phyloP scores from a whole-genome alignment of 2,113 vertebrate species.

The Apteryx owenii region DNA sequence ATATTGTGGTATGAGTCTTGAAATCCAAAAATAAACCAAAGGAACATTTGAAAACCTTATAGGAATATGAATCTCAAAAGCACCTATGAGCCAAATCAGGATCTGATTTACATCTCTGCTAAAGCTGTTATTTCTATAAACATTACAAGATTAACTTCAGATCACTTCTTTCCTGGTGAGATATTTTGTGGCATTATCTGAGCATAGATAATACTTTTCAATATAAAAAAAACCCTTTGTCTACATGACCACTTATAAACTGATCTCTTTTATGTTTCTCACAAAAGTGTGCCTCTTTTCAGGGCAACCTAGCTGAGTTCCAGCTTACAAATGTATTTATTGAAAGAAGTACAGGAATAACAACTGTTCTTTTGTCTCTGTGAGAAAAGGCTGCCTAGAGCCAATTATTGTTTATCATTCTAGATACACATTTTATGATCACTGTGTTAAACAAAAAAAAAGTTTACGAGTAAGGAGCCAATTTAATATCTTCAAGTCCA shows the following conservation, averaged over 20 bases:
- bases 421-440: constrained; percentile 39
- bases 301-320: background rate
- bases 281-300: background rate
- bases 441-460: constrained; percentile 12
- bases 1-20: background rate
- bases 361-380: constrained; percentile 52
- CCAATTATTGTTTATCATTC: constrained; percentile 56
- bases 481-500: constrained; percentile 34
- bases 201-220: background rate
- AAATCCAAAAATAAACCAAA: background rate
- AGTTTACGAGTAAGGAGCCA: background rate
- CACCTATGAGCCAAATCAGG: background rate
- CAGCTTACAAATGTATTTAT: constrained; percentile 33
- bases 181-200: background rate
- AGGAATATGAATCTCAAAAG: background rate
- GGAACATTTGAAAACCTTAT: background rate
- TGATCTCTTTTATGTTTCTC: background rate
- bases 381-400: constrained; percentile 38
- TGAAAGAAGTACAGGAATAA: constrained; percentile 48
- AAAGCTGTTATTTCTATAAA: background rate
- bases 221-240: background rate
- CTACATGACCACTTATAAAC: constrained; percentile 4
- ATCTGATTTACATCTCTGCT: background rate
- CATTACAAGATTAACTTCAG: background rate
- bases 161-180: background rate